Conservation (phyloP, 2,113 vertebrate species). For the Colius striatus region DNA sequence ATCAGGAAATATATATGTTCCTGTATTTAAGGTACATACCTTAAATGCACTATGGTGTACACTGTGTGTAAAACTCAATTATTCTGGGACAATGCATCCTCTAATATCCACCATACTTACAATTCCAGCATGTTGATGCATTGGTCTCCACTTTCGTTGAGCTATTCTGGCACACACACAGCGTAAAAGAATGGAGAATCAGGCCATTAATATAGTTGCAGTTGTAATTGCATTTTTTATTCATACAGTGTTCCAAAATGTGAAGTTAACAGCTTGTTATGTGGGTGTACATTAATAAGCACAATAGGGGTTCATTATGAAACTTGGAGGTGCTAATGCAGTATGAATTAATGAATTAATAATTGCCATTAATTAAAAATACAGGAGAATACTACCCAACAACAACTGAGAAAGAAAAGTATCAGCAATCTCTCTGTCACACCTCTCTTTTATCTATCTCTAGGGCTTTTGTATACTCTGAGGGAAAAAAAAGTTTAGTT, state of each 20-base stretch:
- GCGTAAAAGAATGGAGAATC: not conserved
- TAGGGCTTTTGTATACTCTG: not conserved
- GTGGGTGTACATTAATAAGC: constrained; percentile 45
- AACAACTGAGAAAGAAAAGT: not conserved
- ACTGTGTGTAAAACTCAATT: not conserved
- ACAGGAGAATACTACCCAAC: not conserved
- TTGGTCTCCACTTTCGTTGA: not conserved
- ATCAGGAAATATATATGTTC: not conserved
- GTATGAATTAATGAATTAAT: constrained; percentile 53
- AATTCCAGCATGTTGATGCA: not conserved
- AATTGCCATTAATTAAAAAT: constrained; percentile 44
- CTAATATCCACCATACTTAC: not conserved
- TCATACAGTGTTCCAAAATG: not conserved
- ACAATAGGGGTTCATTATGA: constrained; percentile 41
- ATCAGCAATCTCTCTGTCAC: not conserved
- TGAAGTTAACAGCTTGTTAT: constrained; percentile 47
- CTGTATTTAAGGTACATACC: not conserved
- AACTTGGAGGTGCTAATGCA: not conserved
- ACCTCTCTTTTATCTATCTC: not conserved
- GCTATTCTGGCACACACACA: not conserved
- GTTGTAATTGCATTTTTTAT: constrained; percentile 27
- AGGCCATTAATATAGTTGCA: not conserved
- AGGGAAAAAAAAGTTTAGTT: not conserved
- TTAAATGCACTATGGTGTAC: not conserved
- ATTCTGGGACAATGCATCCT: not conserved